phyloP scores from a whole-genome alignment of 2,888 invertebrate species.

The Mythimna vitellina region DNA sequence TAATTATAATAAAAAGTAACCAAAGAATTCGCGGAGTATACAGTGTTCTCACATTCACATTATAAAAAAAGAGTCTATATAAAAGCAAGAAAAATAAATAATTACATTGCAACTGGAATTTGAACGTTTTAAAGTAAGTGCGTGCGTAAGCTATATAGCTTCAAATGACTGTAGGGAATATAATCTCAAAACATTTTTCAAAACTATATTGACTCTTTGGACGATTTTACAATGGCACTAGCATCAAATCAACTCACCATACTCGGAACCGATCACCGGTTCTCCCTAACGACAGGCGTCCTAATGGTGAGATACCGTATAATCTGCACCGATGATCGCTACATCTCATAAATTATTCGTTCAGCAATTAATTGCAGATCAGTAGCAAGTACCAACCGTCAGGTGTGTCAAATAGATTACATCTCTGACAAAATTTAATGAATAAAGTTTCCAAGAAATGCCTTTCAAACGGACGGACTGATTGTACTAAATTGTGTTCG shows the following conservation, averaged over 20 bases:
- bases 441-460: constrained; percentile 73
- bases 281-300: constrained; percentile 70
- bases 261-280: constrained; percentile 14
- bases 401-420: constrained; percentile 78
- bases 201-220: neutral
- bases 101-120: too few species aligned
- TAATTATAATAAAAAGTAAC: too few species aligned
- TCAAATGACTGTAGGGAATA: neutral
- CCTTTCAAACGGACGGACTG: constrained; percentile 48
- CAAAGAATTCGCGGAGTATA: too few species aligned
- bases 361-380: constrained; percentile 74
- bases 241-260: constrained; percentile 45
- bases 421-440: constrained; percentile 75
- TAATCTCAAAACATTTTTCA: neutral
- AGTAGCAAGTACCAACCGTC: constrained; percentile 66
- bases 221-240: neutral
- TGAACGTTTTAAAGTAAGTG: too few species aligned
- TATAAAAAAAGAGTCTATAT: too few species aligned
- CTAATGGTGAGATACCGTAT: constrained; percentile 83
- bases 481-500: constrained; percentile 26
- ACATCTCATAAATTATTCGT: constrained; percentile 85
- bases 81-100: too few species aligned
- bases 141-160: too few species aligned
- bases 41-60: too few species aligned
- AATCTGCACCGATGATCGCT: constrained; percentile 78